These are phyloP conservation scores for Pedionomus torquatus DNA, from an alignment of 2,113 vertebrate genomes.

Conservation along the genomic window DNA sequence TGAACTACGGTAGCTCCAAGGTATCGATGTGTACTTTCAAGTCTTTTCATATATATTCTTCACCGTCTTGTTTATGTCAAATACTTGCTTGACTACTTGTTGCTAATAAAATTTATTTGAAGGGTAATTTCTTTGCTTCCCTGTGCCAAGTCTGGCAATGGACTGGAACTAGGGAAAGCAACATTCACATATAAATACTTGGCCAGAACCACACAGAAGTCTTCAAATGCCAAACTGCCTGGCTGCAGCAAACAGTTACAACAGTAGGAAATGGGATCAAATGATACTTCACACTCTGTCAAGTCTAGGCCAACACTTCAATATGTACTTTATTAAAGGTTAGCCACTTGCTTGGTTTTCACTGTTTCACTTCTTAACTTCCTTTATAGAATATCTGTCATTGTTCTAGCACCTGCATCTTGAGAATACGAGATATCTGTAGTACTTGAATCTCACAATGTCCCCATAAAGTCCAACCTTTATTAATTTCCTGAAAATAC, in stretches of 20 bases:
- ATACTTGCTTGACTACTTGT: neutral
- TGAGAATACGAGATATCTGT: neutral
- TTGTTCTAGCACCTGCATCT: neutral
- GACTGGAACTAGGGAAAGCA: neutral
- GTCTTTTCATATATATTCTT: neutral
- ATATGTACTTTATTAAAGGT: neutral
- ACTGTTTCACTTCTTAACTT: neutral
- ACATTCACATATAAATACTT: neutral
- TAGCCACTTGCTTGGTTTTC: neutral
- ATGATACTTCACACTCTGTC: neutral
- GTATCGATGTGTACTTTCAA: neutral
- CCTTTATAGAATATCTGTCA: neutral
- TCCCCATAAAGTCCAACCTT: neutral
- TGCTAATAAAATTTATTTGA: conserved; percentile 23
- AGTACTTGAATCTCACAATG: neutral
- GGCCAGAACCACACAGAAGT: neutral
- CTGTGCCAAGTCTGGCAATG: neutral
- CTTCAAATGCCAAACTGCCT: neutral
- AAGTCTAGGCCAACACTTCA: neutral
- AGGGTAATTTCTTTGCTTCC: neutral
- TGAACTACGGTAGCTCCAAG: neutral
- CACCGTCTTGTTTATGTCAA: neutral
- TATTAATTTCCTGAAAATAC: neutral
- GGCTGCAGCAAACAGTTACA: neutral
- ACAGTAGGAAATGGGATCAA: neutral